Conservation (phyloP, 2,888 invertebrate genomes). For the Pocota personata region DNA sequence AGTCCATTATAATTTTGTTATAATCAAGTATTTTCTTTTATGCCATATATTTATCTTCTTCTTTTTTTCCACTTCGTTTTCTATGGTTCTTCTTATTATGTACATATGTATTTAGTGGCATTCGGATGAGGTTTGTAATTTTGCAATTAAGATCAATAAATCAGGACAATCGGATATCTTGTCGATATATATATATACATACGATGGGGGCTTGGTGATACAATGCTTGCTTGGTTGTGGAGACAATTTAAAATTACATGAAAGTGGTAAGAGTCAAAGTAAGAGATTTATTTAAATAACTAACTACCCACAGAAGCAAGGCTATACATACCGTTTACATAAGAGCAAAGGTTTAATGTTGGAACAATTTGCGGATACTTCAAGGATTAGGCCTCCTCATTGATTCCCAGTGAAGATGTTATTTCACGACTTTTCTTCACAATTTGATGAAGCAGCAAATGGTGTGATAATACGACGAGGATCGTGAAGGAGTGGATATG, state of each 20-base stretch:
- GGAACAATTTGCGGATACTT: too few species aligned
- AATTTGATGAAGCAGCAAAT: too few species aligned
- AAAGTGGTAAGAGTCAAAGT: too few species aligned
- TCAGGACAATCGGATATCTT: conserved; percentile 47
- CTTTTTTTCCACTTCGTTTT: neutral
- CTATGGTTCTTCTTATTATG: conserved; percentile 29
- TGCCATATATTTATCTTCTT: conserved; percentile 31
- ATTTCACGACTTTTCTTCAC: too few species aligned
- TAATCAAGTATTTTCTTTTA: conserved; percentile 65
- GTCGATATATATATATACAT: conserved; percentile 23
- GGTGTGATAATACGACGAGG: too few species aligned
- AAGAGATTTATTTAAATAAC: too few species aligned
- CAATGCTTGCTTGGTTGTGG: neutral
- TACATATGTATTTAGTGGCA: conserved; percentile 31
- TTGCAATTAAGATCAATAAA: conserved; percentile 68
- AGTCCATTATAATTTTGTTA: conserved; percentile 71
- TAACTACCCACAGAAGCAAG: too few species aligned
- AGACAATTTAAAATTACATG: neutral
- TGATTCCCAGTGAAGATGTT: too few species aligned
- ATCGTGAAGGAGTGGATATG: too few species aligned
- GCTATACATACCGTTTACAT: too few species aligned
- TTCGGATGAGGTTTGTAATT: conserved; percentile 49
- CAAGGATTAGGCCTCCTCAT: too few species aligned
- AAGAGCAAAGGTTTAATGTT: too few species aligned
- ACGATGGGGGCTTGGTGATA: neutral